Evolutionary conservation across 2,888 invertebrate species (phyloP), one percentile per base, ranked within the genome.

Genomic region (Ophion slaviceki): DNA sequence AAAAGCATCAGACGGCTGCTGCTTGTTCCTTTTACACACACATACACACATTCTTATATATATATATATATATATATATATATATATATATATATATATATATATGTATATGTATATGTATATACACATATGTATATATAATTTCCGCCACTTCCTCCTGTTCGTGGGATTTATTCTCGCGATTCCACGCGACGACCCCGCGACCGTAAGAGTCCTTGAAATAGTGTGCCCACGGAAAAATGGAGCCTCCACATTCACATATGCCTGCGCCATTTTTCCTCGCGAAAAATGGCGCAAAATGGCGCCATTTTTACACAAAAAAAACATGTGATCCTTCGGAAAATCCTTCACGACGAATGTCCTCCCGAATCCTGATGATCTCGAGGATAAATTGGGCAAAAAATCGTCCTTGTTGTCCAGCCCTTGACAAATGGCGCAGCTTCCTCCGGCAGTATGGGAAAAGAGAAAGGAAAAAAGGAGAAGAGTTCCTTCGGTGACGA

Each of bases 1-100:
- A 90, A 89, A 91, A 68, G 68, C 77, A 76, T 89, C 91, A 88
- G 90, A 89, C 90, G 85, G 81, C 86, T 77, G 84, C 83, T 82
- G 57, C 80, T 67, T 61, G 45, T 68, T 78, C 78, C 78, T 78
- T 61, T 64, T 10, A 32, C 62, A 64, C 57, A 32, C 17, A 11
- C 59, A 57, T 40, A 28, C 45, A 32, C 36, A 70, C 14, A 70
- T 70, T 6, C 24, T 0, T 70, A 32, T 20, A 20, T 20, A 36
- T 14, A 66, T n/a, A n/a, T 47, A 32, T 36, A 0, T 0, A 71
- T 53, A 71, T 28, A 71, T 71, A 71, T 28, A 32, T 57, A 71
- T 57, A 57, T 57, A 57, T 40, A 10, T 59, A 28, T 28, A 28
- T 28, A 28, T 28, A 28, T 28, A 28, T 28, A 28, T 28, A 28